Conservation (phyloP, 2,113 vertebrate species). For the Malurus cyaneus region DNA sequence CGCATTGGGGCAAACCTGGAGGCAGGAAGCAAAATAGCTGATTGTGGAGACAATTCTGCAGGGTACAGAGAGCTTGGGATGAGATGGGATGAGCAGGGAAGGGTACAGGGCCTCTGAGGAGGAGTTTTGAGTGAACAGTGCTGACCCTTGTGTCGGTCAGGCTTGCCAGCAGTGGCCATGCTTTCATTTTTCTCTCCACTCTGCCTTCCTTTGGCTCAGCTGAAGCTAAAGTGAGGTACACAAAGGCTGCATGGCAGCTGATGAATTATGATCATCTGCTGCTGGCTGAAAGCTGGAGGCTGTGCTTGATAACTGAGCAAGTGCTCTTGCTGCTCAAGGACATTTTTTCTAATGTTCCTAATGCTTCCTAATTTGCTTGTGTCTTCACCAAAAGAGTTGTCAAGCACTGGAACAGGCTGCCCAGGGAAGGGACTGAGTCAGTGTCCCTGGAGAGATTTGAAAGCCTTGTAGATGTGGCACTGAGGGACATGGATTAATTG, state of each 20-base stretch:
- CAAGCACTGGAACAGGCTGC: not conserved
- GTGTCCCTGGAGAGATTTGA: not conserved
- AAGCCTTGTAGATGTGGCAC: not conserved
- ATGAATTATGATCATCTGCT: not conserved
- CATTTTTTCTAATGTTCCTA: not conserved
- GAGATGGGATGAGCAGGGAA: not conserved
- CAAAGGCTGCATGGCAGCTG: not conserved
- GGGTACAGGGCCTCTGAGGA: not conserved
- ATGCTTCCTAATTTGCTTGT: not conserved
- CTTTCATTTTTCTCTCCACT: not conserved
- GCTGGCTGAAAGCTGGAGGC: not conserved
- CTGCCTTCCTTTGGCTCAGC: not conserved
- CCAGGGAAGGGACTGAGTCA: not conserved
- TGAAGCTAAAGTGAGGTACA: not conserved
- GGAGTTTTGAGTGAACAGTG: not conserved
- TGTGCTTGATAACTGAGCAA: not conserved
- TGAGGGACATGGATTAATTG: not conserved
- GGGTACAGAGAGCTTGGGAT: not conserved
- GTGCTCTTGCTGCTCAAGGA: not conserved
- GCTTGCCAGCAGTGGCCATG: not conserved
- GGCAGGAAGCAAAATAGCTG: not conserved
- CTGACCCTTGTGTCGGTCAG: accelerated
- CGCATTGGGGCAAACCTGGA: not conserved
- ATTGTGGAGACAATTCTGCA: not conserved
- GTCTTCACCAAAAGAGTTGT: not conserved